These are phyloP conservation scores for Lagorchestes hirsutus DNA, from an alignment of 2,797 vertebrate species.

Conservation along the genomic window DNA sequence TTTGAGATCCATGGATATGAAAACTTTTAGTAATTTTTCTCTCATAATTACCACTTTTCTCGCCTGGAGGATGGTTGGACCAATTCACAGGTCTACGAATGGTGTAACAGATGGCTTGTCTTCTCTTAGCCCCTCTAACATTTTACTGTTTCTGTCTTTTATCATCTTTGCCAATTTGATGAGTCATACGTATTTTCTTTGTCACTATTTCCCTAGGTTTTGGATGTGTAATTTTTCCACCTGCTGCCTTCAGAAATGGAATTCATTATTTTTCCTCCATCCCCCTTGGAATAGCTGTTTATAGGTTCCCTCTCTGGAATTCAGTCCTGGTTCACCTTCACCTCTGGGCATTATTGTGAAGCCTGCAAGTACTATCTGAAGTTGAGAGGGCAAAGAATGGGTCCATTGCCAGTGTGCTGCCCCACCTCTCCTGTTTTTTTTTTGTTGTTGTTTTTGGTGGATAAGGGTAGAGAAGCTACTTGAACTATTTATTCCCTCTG, in stretches of 20 bases:
- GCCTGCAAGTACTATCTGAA: neutral
- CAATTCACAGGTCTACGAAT: neutral
- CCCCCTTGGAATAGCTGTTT: neutral
- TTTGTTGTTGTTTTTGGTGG: neutral
- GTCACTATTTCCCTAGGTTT: neutral
- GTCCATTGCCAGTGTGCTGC: neutral
- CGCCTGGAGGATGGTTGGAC: neutral
- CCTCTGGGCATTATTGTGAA: neutral
- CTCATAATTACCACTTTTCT: neutral
- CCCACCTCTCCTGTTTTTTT: rapidly evolving
- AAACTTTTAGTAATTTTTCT: neutral
- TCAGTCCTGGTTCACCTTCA: neutral
- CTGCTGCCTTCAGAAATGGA: neutral
- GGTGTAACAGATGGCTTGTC: neutral
- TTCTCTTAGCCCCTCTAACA: neutral
- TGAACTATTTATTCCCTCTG: neutral
- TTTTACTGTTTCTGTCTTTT: neutral
- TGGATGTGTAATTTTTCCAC: neutral
- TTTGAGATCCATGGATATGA: neutral
- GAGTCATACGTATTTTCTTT: neutral
- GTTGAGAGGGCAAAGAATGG: neutral
- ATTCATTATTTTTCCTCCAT: neutral
- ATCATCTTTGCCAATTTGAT: neutral
- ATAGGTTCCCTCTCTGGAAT: neutral
- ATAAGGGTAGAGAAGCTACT: neutral